Conservation (phyloP, 1,140 invertebrate genomes). For the Anoplophora glabripennis region DNA sequence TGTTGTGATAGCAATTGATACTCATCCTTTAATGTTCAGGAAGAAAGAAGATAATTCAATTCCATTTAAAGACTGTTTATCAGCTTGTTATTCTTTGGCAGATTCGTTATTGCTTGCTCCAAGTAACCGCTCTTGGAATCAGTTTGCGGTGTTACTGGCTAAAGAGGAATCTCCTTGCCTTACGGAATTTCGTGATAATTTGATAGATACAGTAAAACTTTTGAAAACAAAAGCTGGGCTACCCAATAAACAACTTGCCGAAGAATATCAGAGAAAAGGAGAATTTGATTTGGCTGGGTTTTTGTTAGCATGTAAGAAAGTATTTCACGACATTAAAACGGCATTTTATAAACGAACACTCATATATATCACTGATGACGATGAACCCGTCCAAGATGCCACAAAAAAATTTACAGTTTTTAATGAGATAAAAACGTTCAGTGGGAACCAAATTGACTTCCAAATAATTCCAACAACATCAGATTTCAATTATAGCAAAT, state of each 20-base stretch:
- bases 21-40: conserved; percentile 27
- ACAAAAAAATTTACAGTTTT: conserved; percentile 32
- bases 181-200: conserved; percentile 27
- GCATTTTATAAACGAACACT: conserved; percentile 31
- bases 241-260: conserved; percentile 21
- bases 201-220: conserved; percentile 30
- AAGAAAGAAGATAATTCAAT: conserved; percentile 5
- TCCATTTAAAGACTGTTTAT: conserved; percentile 12
- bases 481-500: conserved; percentile 30
- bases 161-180: conserved; percentile 14
- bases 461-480: conserved; percentile 30
- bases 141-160: conserved; percentile 23
- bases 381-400: conserved; percentile 28
- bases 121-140: conserved; percentile 19
- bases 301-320: conserved; percentile 35
- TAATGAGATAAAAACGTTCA: conserved; percentile 37
- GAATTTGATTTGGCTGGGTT: conserved; percentile 31
- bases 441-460: conserved; percentile 30
- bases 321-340: conserved; percentile 32
- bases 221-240: conserved; percentile 21
- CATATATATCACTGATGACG: conserved; percentile 36
- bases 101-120: conserved; percentile 13
- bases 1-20: conserved; percentile 29
- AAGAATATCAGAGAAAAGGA: conserved; percentile 26
- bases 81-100: conserved; percentile 4